Percentiles rank a stretch among this genome's conserved stretches.
These are phyloP conservation scores for Esox niger DNA, from an alignment of 2,113 vertebrate species.

Conservation along the genomic window DNA sequence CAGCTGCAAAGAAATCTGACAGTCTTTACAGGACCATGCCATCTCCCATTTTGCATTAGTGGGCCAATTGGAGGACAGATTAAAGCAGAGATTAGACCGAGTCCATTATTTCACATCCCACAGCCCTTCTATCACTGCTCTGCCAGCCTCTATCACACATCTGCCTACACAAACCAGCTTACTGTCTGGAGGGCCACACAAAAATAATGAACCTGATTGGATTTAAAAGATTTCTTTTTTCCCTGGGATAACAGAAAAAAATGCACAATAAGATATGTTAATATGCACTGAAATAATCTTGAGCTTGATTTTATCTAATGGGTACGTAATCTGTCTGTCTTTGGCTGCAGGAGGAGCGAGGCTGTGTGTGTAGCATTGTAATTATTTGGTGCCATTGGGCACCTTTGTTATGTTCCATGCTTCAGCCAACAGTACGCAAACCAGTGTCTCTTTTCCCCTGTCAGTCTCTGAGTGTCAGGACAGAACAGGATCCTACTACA, in stretches of 20 bases:
- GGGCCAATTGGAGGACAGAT: slow-evolving; percentile 50
- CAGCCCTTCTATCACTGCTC: background rate
- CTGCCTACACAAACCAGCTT: background rate
- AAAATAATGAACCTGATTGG: too few relatives aligned
- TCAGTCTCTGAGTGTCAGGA: slow-evolving; percentile 12
- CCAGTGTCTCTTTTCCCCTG: background rate
- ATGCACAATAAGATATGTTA: slow-evolving; percentile 67
- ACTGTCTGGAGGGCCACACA: slow-evolving; percentile 7
- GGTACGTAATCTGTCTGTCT: slow-evolving; percentile 83
- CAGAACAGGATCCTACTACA: background rate
- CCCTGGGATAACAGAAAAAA: slow-evolving; percentile 29
- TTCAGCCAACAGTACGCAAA: too few relatives aligned
- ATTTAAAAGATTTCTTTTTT: slow-evolving; percentile 43
- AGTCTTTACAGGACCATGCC: slow-evolving; percentile 15
- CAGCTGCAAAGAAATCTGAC: background rate
- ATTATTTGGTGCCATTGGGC: slow-evolving; percentile 61
- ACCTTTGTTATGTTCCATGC: too few relatives aligned
- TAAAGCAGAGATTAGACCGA: slow-evolving; percentile 52
- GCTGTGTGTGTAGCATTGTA: slow-evolving; percentile 49
- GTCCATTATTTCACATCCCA: too few relatives aligned
- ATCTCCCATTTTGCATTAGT: slow-evolving; percentile 47
- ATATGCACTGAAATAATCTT: slow-evolving; percentile 76
- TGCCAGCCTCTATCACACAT: background rate
- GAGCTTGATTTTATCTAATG: slow-evolving; percentile 88
- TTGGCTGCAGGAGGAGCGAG: slow-evolving; percentile 44